Conservation (phyloP, 2,888 invertebrate species). For the Orthosia incerta region DNA sequence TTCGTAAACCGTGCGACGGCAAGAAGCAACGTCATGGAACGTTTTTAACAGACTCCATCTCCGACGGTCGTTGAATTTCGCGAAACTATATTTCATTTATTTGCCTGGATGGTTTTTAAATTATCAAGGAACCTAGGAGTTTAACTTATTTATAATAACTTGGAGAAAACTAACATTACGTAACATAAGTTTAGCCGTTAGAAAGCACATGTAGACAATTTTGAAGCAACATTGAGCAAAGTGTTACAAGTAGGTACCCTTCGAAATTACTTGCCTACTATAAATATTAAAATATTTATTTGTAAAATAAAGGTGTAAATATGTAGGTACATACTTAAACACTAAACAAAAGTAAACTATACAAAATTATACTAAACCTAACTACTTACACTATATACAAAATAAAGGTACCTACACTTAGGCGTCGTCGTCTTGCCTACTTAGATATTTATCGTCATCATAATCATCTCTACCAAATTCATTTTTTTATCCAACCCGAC, state of each 20-base stretch:
- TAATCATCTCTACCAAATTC: accelerated
- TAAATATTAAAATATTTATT: too few relatives aligned
- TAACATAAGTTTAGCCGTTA: background rate
- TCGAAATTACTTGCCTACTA: too few relatives aligned
- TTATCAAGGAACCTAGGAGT: background rate
- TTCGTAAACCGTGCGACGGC: slow-evolving; percentile 2
- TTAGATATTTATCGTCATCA: background rate
- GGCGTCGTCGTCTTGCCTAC: too few relatives aligned
- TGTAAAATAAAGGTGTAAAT: too few relatives aligned
- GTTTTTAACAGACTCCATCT: background rate
- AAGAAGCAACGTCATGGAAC: background rate
- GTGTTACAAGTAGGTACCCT: too few relatives aligned
- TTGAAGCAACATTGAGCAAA: background rate
- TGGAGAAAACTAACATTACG: background rate
- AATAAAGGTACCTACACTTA: background rate
- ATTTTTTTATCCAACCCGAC: background rate
- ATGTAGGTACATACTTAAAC: too few relatives aligned
- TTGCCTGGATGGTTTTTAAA: background rate
- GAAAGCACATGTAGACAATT: background rate
- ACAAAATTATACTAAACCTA: too few relatives aligned
- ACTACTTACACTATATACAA: too few relatives aligned
- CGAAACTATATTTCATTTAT: slow-evolving; percentile 2
- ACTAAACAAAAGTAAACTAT: too few relatives aligned
- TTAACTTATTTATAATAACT: background rate
- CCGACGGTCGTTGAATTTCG: background rate